Evolutionary conservation across 2,888 invertebrate species (phyloP).

Genomic region (Stegana nigrithorax): DNA sequence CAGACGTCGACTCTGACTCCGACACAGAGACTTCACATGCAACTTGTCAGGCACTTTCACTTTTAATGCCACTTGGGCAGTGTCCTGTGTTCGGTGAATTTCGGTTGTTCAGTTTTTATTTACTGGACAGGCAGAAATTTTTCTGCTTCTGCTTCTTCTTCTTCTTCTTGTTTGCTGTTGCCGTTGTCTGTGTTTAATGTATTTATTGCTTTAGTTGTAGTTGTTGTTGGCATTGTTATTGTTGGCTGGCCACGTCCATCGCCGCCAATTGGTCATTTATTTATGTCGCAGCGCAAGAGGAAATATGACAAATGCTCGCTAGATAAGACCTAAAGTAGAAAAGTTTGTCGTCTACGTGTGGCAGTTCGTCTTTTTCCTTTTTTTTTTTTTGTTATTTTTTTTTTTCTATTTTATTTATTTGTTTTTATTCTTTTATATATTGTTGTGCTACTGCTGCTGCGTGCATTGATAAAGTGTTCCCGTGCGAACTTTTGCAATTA

Average conservation of each 20-base stretch:
- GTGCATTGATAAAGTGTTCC: neutral
- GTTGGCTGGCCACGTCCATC: neutral
- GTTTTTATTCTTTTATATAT: constrained; percentile 6
- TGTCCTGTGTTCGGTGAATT: too few relatives aligned
- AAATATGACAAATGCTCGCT: constrained; percentile 50
- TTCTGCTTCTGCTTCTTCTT: neutral
- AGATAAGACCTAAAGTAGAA: constrained; percentile 41
- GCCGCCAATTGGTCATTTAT: constrained; percentile 46
- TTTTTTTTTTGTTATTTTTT: neutral
- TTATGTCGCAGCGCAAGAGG: constrained; percentile 42
- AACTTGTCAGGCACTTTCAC: too few relatives aligned
- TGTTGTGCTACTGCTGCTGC: neutral
- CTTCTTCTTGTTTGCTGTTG: neutral
- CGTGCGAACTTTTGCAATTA: constrained; percentile 7
- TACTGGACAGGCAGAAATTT: too few relatives aligned
- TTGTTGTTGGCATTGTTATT: too few relatives aligned
- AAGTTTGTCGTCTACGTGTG: too few relatives aligned
- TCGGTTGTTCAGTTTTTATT: too few relatives aligned
- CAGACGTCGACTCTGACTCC: too few relatives aligned
- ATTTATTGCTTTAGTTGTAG: constrained; percentile 1
- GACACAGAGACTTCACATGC: too few relatives aligned
- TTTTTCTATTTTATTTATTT: constrained; percentile 14
- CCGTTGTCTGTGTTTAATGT: neutral
- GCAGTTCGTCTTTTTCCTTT: neutral
- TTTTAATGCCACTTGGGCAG: too few relatives aligned